Conservation (phyloP, 2,797 vertebrate genomes). For the Hypotaenidia philippensis region DNA sequence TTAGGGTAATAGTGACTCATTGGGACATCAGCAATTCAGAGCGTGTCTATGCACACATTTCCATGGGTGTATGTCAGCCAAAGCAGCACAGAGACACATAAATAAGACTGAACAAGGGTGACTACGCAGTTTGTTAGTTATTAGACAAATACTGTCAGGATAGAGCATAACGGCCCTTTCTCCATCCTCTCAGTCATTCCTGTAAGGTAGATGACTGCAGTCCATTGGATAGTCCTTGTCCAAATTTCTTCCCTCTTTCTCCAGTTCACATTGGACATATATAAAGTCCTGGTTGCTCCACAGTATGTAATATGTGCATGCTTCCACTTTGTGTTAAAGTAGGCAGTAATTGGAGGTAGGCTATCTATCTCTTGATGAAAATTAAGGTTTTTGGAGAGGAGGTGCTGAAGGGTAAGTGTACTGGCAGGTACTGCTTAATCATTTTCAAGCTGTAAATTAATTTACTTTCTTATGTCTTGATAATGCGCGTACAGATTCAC, state of each 20-base stretch:
- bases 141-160: not conserved
- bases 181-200: not conserved
- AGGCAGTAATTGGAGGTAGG: not conserved
- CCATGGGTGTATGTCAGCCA: not conserved
- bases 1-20: constrained; percentile 36
- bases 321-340: not conserved
- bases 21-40: constrained; percentile 28
- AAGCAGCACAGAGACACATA: not conserved
- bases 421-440: not conserved
- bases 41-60: not conserved
- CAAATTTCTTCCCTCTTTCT: not conserved
- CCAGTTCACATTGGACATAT: fast-evolving
- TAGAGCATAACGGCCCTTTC: fast-evolving
- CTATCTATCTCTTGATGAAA: not conserved
- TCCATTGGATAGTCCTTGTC: not conserved
- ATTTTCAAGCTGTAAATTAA: constrained; percentile 7
- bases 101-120: not conserved
- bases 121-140: not conserved
- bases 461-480: not conserved
- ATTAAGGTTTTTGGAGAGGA: not conserved
- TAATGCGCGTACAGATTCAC: not conserved
- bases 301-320: fast-evolving
- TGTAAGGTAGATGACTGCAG: not conserved
- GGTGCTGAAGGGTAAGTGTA: not conserved
- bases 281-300: not conserved